phyloP scores from a whole-genome alignment of 1,140 invertebrate species.

The Pogonomyrmex californicus region DNA sequence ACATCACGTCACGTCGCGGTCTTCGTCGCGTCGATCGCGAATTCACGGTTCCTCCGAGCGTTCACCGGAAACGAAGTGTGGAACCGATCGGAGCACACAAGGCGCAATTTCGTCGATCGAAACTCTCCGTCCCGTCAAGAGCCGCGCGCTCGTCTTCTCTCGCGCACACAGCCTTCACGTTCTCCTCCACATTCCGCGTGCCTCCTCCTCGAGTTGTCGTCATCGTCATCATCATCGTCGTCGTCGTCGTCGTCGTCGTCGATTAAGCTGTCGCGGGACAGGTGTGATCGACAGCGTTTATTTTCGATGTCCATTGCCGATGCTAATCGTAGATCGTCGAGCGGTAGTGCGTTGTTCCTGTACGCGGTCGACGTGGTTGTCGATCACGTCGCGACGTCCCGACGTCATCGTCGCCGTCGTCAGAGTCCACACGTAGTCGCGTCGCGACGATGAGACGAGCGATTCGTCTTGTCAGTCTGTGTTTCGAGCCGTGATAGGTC shows the following conservation, averaged over 20 bases:
- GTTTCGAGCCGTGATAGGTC: background rate
- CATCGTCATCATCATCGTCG: constrained; percentile 16
- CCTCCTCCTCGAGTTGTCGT: constrained; percentile 9
- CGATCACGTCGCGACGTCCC: background rate
- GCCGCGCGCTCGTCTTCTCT: constrained; percentile 36
- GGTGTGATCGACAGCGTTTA: constrained; percentile 20
- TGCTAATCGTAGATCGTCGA: constrained; percentile 22
- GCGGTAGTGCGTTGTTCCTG: background rate
- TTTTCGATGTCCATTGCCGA: constrained; percentile 46
- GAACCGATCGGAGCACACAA: background rate
- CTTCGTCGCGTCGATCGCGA: background rate
- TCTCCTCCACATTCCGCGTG: constrained; percentile 5
- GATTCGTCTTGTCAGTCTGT: background rate
- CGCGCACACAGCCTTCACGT: background rate
- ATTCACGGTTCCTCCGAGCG: background rate
- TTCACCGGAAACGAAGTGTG: background rate
- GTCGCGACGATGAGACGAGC: constrained; percentile 14
- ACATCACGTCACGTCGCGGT: background rate
- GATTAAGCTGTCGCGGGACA: constrained; percentile 42
- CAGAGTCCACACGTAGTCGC: background rate
- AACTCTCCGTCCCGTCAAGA: constrained; percentile 49
- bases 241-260: constrained; percentile 24
- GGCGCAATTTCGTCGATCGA: background rate
- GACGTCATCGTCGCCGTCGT: constrained; percentile 31
- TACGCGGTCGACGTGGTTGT: constrained; percentile 21